Percentiles rank a stretch among this genome's conserved stretches.
These are phyloP conservation scores for Meteorus colon DNA, from an alignment of 2,888 invertebrate species.

Conservation along the genomic window DNA sequence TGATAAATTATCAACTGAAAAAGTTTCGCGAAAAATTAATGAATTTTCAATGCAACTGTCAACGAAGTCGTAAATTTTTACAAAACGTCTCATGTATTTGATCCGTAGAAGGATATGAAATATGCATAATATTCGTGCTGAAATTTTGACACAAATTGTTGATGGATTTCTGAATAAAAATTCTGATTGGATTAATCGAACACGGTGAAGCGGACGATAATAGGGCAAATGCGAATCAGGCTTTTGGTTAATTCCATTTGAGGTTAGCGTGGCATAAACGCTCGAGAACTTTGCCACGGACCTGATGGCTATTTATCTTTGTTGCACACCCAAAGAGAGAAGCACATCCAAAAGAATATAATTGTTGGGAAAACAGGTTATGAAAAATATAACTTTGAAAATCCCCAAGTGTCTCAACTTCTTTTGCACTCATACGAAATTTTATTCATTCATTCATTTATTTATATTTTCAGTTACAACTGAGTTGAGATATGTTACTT, in stretches of 20 bases:
- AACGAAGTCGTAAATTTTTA: neutral
- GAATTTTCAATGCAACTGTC: no score
- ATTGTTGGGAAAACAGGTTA: neutral
- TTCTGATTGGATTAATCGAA: slow-evolving; percentile 27
- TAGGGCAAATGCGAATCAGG: slow-evolving; percentile 31
- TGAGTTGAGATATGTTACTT: neutral
- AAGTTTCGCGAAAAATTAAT: no score
- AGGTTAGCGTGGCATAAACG: slow-evolving; percentile 28
- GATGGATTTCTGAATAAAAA: neutral
- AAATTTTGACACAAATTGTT: neutral
- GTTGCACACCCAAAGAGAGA: neutral
- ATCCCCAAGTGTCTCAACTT: neutral
- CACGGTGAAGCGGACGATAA: slow-evolving; percentile 14
- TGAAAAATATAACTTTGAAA: neutral
- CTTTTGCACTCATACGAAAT: neutral
- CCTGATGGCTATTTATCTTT: slow-evolving; percentile 47
- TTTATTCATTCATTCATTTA: neutral
- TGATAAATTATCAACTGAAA: no score
- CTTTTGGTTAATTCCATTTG: slow-evolving; percentile 45
- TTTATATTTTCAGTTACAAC: neutral
- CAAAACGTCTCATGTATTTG: no score
- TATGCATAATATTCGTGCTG: no score
- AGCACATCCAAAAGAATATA: neutral
- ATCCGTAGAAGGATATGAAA: no score
- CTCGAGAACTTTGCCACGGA: slow-evolving; percentile 34